A percentile compares a stretch with the other conserved stretches of the same genome.
These are phyloP conservation scores for Notolabrus celidotus DNA, from an alignment of 2,797 vertebrate species.

Conservation along the genomic window DNA sequence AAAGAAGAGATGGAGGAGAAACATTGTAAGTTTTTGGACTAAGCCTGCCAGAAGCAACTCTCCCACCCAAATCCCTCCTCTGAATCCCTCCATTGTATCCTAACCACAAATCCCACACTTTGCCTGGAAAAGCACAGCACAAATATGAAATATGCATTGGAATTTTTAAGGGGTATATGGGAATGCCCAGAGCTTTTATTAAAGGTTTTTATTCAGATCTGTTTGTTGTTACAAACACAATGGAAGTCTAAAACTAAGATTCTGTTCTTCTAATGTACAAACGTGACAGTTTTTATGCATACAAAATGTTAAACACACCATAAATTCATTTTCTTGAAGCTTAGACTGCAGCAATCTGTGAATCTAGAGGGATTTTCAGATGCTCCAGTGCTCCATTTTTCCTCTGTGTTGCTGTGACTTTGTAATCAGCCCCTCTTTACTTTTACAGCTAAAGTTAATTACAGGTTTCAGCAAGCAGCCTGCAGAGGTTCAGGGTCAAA, in stretches of 20 bases:
- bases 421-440: slow-evolving; percentile 71
- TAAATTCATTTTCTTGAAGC: slow-evolving; percentile 12
- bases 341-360: slow-evolving; percentile 4
- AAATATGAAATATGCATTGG: slow-evolving; percentile 77
- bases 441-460: slow-evolving; percentile 76
- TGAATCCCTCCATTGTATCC: slow-evolving; percentile 78
- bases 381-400: slow-evolving; percentile 46
- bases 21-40: slow-evolving; percentile 51
- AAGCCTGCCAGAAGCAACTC: slow-evolving; percentile 54
- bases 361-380: slow-evolving; percentile 33
- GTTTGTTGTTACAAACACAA: slow-evolving; percentile 32
- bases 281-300: slow-evolving; percentile 9
- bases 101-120: slow-evolving; percentile 77
- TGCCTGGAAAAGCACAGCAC: slow-evolving; percentile 73
- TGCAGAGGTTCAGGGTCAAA: slow-evolving; percentile 73
- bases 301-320: background rate
- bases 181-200: slow-evolving; percentile 51
- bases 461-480: slow-evolving; percentile 71
- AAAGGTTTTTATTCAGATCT: slow-evolving; percentile 37
- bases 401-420: slow-evolving; percentile 57
- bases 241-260: slow-evolving; percentile 15
- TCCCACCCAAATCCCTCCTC: slow-evolving; percentile 63
- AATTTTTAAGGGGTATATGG: slow-evolving; percentile 61
- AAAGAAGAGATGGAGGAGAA: slow-evolving; percentile 62
- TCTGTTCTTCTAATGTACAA: background rate